Evolutionary conservation across 92 coral and sea anemone species (phyloP), one percentile per base, ranked within the genome.

Genomic region (Palythoa grandiflora): DNA sequence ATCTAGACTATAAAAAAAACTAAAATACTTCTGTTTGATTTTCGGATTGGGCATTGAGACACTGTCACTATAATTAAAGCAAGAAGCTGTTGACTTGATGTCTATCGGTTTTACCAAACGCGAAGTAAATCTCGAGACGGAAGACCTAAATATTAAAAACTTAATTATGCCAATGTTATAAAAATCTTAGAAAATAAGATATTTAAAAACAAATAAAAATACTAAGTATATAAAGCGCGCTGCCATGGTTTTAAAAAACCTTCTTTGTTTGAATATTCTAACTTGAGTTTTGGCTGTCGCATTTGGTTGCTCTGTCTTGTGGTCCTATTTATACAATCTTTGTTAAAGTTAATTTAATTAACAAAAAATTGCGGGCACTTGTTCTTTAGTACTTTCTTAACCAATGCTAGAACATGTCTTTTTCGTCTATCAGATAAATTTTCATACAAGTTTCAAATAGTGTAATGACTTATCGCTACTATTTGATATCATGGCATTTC

Each of bases 341-440:
- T 28, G 28, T 28, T 28, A 28, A 28, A 28, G 28, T 28, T 28
- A 28, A 28, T 0, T 0, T 63, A 63, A 63, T n/a, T 13, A 63
- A 63, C 70, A 63, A 63, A 63, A 61, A 61, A 9, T 17, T 61
- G 70, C 70, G 70, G 70, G 70, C 70, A 61, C 70, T 2, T 61
- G 9, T 61, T 61, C 70, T 61, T 61, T 28, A 28, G 28, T 28
- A 28, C 28, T 28, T 28, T 28, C 28, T 28, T 28, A 28, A 28
- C 28, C 28, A 61, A 61, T 61, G 70, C 19, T 61, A 61, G 20
- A 63, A 63, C 70, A 6, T 63, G 70, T 63, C 15, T 63, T n/a
- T 63, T 28, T 63, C 70, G 28, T 63, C 70, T 63, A 1, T n/a
- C n/a, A 63, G 21, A 63, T 63, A 1, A 13, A 63, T 63, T 28